A percentile compares a stretch with the other conserved stretches of the same genome.
phyloP scores from a whole-genome alignment of 2,888 invertebrate species.

The Pheosia tremula region DNA sequence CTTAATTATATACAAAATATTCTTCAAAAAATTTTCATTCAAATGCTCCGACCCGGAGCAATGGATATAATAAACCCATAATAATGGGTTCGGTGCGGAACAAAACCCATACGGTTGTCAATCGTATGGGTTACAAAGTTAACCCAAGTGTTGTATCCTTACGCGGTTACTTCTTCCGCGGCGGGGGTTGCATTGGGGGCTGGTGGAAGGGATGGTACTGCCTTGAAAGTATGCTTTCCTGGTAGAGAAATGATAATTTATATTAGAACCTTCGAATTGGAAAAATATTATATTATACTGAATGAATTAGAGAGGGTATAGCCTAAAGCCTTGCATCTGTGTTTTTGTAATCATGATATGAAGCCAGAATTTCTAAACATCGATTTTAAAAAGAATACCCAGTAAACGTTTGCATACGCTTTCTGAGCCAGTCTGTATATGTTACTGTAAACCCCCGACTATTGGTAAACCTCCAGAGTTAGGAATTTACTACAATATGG shows the following conservation, averaged over 20 bases:
- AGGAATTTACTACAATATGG: too few relatives aligned
- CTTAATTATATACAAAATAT: conserved; percentile 53
- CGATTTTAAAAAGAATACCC: too few relatives aligned
- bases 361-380: too few relatives aligned
- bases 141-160: conserved; percentile 46
- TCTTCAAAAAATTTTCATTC: conserved; percentile 53
- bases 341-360: too few relatives aligned
- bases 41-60: conserved; percentile 40
- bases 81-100: conserved; percentile 28
- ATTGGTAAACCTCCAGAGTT: too few relatives aligned
- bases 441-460: too few relatives aligned
- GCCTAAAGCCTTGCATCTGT: too few relatives aligned
- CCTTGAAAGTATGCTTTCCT: conserved; percentile 70
- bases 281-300: not conserved
- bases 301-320: not conserved
- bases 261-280: not conserved
- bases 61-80: conserved; percentile 34
- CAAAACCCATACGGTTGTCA: conserved; percentile 61
- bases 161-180: conserved; percentile 60
- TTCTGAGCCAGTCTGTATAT: too few relatives aligned
- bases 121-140: conserved; percentile 53
- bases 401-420: too few relatives aligned
- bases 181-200: conserved; percentile 70
- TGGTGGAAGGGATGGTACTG: conserved; percentile 79
- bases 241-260: conserved; percentile 15